phyloP scores from a whole-genome alignment of 2,113 vertebrate species.

The Axis porcinus region DNA sequence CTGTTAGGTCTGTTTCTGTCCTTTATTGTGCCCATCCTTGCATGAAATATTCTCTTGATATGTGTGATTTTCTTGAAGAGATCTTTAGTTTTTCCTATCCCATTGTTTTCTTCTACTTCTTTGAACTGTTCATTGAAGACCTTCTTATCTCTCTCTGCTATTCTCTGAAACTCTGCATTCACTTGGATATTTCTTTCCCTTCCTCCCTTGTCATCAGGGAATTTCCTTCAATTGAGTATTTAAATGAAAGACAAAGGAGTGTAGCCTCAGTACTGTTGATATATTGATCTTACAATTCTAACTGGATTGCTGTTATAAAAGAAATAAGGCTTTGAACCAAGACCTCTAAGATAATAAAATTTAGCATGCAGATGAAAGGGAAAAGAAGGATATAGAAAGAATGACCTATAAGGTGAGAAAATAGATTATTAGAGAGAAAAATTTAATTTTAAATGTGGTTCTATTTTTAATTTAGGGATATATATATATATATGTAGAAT shows the following conservation, averaged over 20 bases:
- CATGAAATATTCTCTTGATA: background rate
- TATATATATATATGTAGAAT: background rate
- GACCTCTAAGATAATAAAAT: background rate
- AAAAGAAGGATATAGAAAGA: background rate
- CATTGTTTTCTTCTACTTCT: background rate
- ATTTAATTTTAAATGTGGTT: background rate
- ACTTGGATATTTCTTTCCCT: background rate
- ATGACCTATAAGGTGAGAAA: background rate
- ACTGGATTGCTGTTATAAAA: background rate
- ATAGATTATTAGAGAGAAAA: background rate
- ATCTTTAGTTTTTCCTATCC: background rate
- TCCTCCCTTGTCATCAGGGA: background rate
- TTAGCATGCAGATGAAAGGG: background rate
- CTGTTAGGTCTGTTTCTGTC: background rate
- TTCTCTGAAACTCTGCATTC: background rate
- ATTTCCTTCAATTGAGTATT: background rate
- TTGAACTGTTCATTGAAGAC: background rate
- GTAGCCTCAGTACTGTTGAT: background rate
- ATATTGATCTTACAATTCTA: background rate
- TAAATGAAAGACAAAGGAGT: background rate
- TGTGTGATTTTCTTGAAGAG: background rate
- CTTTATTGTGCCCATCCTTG: background rate
- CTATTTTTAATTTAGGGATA: background rate
- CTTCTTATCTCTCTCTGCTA: background rate
- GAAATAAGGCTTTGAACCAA: background rate